phyloP scores from a whole-genome alignment of 2,888 invertebrate species.

The Drosophila buzzatii region DNA sequence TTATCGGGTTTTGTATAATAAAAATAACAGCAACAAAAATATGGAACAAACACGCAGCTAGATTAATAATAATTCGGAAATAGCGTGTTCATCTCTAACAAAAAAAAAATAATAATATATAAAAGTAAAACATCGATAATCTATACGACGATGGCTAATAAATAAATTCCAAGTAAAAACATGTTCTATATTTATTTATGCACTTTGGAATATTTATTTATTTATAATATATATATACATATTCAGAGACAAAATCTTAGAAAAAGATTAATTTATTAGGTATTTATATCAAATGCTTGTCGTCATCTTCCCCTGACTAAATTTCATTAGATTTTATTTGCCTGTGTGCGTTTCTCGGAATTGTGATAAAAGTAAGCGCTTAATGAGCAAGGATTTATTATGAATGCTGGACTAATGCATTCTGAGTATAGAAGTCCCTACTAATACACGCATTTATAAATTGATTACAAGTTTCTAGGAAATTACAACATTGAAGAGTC shows the following conservation, averaged over 20 bases:
- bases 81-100: constrained; percentile 11
- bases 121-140: constrained; percentile 1
- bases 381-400: constrained; percentile 9
- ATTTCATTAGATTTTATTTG: background rate
- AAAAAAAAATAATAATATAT: background rate
- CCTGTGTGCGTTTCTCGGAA: background rate
- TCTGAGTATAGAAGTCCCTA: background rate
- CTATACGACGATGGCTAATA: background rate
- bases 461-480: background rate
- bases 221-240: background rate
- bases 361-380: background rate
- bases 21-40: background rate
- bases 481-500: background rate
- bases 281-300: background rate
- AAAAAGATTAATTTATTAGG: no score
- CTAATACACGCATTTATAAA: background rate
- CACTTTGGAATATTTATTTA: background rate
- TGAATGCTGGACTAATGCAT: background rate
- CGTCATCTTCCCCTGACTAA: background rate
- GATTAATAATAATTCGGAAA: constrained; percentile 11
- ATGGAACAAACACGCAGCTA: constrained; percentile 1
- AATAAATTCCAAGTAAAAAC: background rate
- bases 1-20: constrained; percentile 6
- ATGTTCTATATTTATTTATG: background rate
- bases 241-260: background rate